These are phyloP conservation scores for Phrynocephalus guinanensis DNA, from an alignment of 2,797 vertebrate species.

Conservation along the genomic window DNA sequence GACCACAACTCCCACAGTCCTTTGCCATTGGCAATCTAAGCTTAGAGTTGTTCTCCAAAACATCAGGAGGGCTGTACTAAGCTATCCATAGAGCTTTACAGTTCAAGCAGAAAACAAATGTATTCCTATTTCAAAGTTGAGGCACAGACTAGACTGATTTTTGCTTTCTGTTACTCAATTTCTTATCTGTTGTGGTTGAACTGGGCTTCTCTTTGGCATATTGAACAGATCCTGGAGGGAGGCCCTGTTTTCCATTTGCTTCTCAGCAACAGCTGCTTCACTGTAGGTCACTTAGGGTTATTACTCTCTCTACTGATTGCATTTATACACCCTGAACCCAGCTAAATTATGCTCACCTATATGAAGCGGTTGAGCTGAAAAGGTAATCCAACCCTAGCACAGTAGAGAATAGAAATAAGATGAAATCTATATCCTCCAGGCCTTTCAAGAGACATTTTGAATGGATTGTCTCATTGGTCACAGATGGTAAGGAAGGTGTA, in stretches of 20 bases:
- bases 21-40: too few relatives aligned
- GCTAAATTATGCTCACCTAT: slow-evolving; percentile 60
- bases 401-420: slow-evolving; percentile 64
- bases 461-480: slow-evolving; percentile 52
- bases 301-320: slow-evolving; percentile 50
- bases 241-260: neutral
- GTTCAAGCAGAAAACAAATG: neutral
- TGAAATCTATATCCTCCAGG: slow-evolving; percentile 67
- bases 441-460: slow-evolving; percentile 64
- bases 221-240: neutral
- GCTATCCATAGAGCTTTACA: neutral
- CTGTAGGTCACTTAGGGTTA: slow-evolving; percentile 26
- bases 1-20: too few relatives aligned
- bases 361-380: slow-evolving; percentile 50
- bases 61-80: too few relatives aligned
- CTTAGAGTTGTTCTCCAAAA: too few relatives aligned
- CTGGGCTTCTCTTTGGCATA: neutral
- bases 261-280: slow-evolving; percentile 14
- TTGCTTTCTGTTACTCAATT: neutral
- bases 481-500: slow-evolving; percentile 46
- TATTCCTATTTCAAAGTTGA: slow-evolving; percentile 5
- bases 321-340: slow-evolving; percentile 57
- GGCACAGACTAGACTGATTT: neutral
- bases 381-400: slow-evolving; percentile 55
- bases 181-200: neutral